Conservation (phyloP, 2,797 vertebrate species). For the Taenioides sp. region DNA sequence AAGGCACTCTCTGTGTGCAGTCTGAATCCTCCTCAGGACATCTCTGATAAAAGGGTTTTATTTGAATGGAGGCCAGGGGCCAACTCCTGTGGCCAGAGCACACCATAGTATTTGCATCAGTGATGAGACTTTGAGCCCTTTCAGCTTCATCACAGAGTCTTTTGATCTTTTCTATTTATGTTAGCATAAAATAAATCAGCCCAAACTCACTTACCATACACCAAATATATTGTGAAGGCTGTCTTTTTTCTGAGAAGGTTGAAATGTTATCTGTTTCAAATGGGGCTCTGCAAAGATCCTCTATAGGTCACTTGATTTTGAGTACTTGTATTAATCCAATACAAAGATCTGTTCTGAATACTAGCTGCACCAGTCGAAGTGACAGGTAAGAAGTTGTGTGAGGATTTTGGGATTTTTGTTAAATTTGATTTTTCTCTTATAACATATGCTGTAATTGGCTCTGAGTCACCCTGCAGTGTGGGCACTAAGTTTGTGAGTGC, state of each 20-base stretch:
- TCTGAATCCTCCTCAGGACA: neutral
- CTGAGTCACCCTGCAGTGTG: slow-evolving; percentile 13
- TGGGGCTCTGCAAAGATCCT: neutral
- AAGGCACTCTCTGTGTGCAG: neutral
- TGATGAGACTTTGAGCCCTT: neutral
- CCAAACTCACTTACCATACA: neutral
- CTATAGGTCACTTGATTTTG: no score
- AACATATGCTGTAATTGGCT: slow-evolving; percentile 17
- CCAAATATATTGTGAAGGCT: neutral
- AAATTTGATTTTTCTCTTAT: slow-evolving; percentile 16
- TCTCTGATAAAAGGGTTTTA: neutral
- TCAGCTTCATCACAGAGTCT: neutral
- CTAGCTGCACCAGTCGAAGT: neutral
- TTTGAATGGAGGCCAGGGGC: neutral
- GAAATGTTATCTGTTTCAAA: neutral
- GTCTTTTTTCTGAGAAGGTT: neutral
- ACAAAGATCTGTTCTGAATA: neutral
- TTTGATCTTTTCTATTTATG: neutral
- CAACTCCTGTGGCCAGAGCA: neutral
- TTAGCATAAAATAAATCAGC: neutral
- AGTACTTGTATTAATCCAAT: neutral
- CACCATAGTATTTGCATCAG: slow-evolving; percentile 1
- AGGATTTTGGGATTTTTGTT: slow-evolving; percentile 19
- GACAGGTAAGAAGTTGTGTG: neutral
- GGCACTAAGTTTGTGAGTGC: slow-evolving; percentile 5